Evolutionary conservation across 2,113 vertebrate genomes (phyloP).

Genomic region (Siphamia tubifer): DNA sequence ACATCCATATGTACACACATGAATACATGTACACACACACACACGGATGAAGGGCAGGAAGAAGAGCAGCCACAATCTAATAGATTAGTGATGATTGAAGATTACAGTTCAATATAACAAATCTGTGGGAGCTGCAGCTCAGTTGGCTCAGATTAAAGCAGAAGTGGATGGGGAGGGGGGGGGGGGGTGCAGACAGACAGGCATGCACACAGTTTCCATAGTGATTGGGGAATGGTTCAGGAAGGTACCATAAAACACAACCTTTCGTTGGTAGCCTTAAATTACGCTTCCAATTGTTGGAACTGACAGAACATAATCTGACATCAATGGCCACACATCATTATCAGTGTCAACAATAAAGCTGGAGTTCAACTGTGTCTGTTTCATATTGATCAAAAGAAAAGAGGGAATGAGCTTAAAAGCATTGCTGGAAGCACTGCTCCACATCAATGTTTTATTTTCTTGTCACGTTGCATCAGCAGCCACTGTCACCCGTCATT

Average conservation of each 20-base stretch:
- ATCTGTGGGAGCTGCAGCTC: constrained; percentile 32
- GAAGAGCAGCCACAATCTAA: constrained; percentile 46
- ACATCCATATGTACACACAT: neutral
- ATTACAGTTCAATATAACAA: constrained; percentile 61
- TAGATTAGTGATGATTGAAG: constrained; percentile 62
- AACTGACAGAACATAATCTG: neutral
- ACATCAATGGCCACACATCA: neutral
- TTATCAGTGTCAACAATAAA: no score
- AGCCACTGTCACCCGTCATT: neutral
- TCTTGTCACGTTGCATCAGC: neutral
- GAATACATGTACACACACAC: neutral
- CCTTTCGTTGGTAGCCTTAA: neutral
- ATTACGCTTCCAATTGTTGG: neutral
- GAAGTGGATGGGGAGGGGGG: neutral
- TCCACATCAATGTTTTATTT: neutral
- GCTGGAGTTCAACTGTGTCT: no score
- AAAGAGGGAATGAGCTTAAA: constrained; percentile 5
- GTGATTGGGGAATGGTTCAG: constrained; percentile 31
- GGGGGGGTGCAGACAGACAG: neutral
- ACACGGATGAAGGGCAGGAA: constrained; percentile 7
- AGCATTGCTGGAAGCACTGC: neutral
- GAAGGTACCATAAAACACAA: neutral
- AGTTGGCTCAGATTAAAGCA: constrained; percentile 42
- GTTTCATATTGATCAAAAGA: neutral
- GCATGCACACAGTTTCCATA: constrained; percentile 60